phyloP scores from a whole-genome alignment of 2,797 vertebrate genomes.

The Diceros bicornis region DNA sequence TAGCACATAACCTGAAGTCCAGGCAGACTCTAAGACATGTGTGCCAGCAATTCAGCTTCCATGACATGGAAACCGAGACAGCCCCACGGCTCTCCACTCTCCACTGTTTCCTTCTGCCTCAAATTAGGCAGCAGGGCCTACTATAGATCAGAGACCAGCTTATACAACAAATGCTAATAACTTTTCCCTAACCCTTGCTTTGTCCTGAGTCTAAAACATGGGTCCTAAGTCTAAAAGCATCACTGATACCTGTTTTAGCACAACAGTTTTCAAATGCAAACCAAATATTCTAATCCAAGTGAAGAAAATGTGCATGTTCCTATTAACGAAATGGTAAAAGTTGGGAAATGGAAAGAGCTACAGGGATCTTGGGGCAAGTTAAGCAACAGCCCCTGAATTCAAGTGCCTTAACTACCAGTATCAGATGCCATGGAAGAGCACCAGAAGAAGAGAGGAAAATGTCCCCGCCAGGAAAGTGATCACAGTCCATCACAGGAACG shows the following conservation, averaged over 20 bases:
- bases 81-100: background rate
- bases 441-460: background rate
- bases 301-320: background rate
- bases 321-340: background rate
- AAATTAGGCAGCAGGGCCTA: background rate
- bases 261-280: background rate
- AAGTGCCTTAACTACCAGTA: background rate
- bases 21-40: background rate
- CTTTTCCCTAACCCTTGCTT: background rate
- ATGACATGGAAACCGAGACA: background rate
- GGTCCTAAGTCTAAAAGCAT: background rate
- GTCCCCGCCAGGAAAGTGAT: background rate
- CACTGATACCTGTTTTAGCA: background rate
- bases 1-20: background rate
- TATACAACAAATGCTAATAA: background rate
- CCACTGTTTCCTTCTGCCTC: background rate
- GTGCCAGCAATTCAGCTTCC: background rate
- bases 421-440: background rate
- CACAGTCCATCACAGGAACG: background rate
- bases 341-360: background rate
- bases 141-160: background rate
- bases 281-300: slow-evolving; percentile 18
- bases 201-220: background rate
- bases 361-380: background rate
- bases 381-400: background rate